Conservation (phyloP, 2,797 vertebrate species). For the Scleropages formosus region DNA sequence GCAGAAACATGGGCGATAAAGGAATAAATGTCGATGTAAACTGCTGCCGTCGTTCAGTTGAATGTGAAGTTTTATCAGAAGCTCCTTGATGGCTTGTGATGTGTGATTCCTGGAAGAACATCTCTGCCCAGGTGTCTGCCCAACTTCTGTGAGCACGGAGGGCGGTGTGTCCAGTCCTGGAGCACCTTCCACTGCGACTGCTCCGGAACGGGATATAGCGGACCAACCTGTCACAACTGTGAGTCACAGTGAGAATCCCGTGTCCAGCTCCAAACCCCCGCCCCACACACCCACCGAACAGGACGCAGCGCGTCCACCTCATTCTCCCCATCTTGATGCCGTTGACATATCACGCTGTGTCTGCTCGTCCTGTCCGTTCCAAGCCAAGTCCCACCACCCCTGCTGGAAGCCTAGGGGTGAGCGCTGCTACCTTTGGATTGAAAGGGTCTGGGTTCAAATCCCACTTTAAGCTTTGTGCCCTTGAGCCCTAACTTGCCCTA, state of each 20-base stretch:
- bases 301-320: too few relatives aligned
- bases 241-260: too few relatives aligned
- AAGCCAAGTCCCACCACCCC: not conserved
- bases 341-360: not conserved
- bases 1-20: too few relatives aligned
- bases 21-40: too few relatives aligned
- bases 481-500: too few relatives aligned
- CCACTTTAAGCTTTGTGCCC: too few relatives aligned
- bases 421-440: too few relatives aligned
- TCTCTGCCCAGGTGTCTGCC: constrained; percentile 81
- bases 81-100: too few relatives aligned
- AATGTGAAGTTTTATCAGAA: not conserved
- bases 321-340: too few relatives aligned
- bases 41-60: too few relatives aligned
- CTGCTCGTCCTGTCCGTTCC: not conserved
- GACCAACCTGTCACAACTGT: constrained; percentile 94
- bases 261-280: constrained; percentile 5
- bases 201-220: constrained; percentile 79
- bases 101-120: not conserved
- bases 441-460: too few relatives aligned
- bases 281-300: not conserved
- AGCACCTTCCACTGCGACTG: constrained; percentile 88
- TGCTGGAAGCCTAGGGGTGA: too few relatives aligned
- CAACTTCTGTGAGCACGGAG: constrained; percentile 90
- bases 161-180: constrained; percentile 90